These are phyloP conservation scores for Neogobius melanostomus DNA, from an alignment of 2,113 vertebrate species.

Conservation along the genomic window DNA sequence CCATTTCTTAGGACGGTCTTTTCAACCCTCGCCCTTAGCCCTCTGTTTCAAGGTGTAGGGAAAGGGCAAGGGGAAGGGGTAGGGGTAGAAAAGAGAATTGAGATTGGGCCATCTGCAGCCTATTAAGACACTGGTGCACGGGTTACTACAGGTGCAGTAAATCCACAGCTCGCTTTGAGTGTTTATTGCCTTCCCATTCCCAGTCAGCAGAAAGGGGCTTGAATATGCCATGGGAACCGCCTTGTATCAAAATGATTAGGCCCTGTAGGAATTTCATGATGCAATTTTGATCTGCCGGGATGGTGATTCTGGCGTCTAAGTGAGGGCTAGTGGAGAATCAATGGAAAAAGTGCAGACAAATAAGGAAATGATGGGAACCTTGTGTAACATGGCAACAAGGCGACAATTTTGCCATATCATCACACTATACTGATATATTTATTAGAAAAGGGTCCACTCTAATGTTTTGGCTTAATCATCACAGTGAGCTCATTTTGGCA, in stretches of 20 bases:
- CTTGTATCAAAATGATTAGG: constrained; percentile 66
- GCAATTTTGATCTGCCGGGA: constrained; percentile 23
- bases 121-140: constrained; percentile 61
- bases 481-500: too few species aligned
- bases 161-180: constrained; percentile 70
- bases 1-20: too few species aligned
- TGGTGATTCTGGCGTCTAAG: background rate
- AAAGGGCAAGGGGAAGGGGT: too few species aligned
- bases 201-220: constrained; percentile 50
- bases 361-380: too few species aligned
- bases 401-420: too few species aligned
- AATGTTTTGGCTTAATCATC: too few species aligned
- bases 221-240: constrained; percentile 60
- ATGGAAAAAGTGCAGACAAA: background rate
- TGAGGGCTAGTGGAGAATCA: background rate
- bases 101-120: constrained; percentile 67
- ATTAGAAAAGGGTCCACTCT: too few species aligned
- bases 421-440: too few species aligned
- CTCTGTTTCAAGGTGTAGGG: too few species aligned
- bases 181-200: constrained; percentile 76
- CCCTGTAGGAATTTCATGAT: constrained; percentile 47
- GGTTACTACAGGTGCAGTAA: constrained; percentile 79
- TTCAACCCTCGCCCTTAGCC: too few species aligned
- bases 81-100: too few species aligned
- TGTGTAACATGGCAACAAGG: too few species aligned